Evolutionary conservation across 2,113 vertebrate genomes (phyloP).

Genomic region (Spermophilus dauricus): DNA sequence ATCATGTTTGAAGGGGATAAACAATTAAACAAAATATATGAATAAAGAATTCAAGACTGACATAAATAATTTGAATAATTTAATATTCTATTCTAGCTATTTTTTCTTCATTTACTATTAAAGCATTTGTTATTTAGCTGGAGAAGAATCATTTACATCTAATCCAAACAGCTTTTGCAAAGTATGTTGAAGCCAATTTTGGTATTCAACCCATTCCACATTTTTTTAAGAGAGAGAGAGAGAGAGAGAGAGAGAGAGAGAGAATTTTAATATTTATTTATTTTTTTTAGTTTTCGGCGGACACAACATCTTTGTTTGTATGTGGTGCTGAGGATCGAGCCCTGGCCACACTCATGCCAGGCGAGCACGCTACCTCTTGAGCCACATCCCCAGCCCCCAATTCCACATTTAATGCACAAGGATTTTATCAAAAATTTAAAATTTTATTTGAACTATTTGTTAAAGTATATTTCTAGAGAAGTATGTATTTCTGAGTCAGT

Average conservation of each 20-base stretch:
- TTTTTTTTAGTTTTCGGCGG: no score
- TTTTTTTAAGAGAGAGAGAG: not conserved
- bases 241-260: no score
- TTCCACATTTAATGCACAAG: not conserved
- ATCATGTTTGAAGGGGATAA: not conserved
- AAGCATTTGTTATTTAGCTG: not conserved
- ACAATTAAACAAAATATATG: not conserved
- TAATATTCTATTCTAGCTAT: not conserved
- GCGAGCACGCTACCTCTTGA: no score
- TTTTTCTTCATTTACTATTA: constrained; percentile 2
- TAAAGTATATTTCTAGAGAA: not conserved
- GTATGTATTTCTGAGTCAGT: not conserved
- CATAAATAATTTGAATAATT: not conserved
- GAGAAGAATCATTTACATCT: not conserved
- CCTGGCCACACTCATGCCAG: no score
- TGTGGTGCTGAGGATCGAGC: no score
- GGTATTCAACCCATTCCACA: not conserved
- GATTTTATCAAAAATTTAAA: not conserved
- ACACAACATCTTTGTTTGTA: no score
- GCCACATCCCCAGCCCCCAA: not conserved
- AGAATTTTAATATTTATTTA: no score
- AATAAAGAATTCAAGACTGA: not conserved
- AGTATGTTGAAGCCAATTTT: not conserved
- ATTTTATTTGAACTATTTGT: not conserved
- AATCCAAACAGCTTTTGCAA: not conserved